These are phyloP conservation scores for Sapayoa aenigma DNA, from an alignment of 2,113 vertebrate species.

Conservation along the genomic window DNA sequence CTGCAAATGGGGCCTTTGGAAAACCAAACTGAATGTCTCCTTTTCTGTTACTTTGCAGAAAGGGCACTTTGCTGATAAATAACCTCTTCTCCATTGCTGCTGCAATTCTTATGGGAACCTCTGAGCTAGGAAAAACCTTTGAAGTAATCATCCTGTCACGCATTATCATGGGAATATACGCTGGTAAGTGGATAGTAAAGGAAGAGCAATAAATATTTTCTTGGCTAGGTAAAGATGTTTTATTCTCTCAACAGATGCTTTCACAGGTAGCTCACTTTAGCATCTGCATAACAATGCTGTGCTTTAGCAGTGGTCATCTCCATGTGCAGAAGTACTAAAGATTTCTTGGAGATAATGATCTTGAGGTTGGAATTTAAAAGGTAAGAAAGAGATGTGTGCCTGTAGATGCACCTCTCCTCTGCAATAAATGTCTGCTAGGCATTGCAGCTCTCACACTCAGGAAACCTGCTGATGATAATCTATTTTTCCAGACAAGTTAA, in stretches of 20 bases:
- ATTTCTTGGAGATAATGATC: background rate
- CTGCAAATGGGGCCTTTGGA: background rate
- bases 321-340: background rate
- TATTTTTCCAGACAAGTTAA: background rate
- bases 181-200: slow-evolving; percentile 74
- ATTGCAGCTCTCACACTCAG: background rate
- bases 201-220: background rate
- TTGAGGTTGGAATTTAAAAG: background rate
- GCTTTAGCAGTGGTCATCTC: background rate
- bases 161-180: slow-evolving; percentile 88
- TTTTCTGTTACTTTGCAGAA: slow-evolving; percentile 68
- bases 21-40: background rate
- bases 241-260: background rate
- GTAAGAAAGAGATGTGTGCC: background rate
- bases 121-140: slow-evolving; percentile 77
- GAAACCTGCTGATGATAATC: background rate
- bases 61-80: slow-evolving; percentile 91
- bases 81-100: slow-evolving; percentile 91
- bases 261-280: background rate
- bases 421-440: background rate
- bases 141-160: slow-evolving; percentile 89
- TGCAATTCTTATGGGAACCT: slow-evolving; percentile 89
- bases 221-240: background rate
- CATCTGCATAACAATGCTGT: background rate
- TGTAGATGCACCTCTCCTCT: background rate